Evolutionary conservation across 37 sponge, comb jelly and placozoan genomes (phyloP).

Genomic region (Bolinopsis microptera): DNA sequence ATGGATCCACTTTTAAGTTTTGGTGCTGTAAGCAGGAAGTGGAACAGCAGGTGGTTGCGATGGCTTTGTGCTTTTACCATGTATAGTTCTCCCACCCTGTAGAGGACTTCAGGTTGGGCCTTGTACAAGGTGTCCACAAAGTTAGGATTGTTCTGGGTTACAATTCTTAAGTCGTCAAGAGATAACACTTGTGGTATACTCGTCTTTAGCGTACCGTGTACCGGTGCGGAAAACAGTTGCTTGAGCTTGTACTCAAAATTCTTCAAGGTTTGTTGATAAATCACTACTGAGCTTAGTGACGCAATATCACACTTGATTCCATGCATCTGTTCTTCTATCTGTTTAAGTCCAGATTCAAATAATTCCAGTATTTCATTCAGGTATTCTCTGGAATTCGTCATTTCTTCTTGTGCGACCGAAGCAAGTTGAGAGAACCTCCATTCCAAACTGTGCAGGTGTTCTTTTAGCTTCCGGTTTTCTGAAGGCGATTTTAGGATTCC

Average conservation of each 20-base stretch:
- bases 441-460: neutral
- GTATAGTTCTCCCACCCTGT: slow-evolving; percentile 22
- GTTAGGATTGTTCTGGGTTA: neutral
- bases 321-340: neutral
- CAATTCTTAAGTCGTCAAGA: neutral
- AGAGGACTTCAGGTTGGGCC: neutral
- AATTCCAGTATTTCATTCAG: neutral
- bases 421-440: neutral
- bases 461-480: slow-evolving; percentile 31
- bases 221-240: neutral
- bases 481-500: neutral
- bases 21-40: slow-evolving; percentile 17
- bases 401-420: neutral
- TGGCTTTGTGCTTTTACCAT: neutral
- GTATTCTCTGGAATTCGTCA: neutral
- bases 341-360: neutral
- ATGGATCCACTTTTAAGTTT: neutral
- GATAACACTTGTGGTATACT: neutral
- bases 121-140: neutral
- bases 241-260: neutral
- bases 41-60: neutral
- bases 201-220: neutral
- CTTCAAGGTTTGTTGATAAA: neutral
- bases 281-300: neutral
- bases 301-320: slow-evolving; percentile 37